Evolutionary conservation across 1,140 invertebrate species (phyloP), one percentile per base, ranked within the genome.

Genomic region (Drosophila punjabiensis): DNA sequence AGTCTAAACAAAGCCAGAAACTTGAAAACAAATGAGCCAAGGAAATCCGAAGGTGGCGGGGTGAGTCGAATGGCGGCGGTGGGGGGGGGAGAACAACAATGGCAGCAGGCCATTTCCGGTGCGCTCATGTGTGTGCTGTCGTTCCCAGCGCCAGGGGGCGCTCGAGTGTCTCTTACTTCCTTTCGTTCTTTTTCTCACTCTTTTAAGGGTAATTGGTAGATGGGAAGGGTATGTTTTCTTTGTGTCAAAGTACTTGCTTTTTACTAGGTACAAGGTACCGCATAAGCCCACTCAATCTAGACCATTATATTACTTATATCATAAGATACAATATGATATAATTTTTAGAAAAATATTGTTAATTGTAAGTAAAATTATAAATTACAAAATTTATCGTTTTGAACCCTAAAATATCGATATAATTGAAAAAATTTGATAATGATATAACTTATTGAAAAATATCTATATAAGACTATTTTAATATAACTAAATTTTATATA

Each of bases 31-130:
- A 87, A 84, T 84, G 84, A 78, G 80, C 67, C 77, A 70, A 77
- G 74, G 30, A 48, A 35, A 24, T 16, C 20, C 24, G 39, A 20
- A 32, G 33, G n/a, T 9, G 33, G 10, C 18, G n/a, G 37, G 28
- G 37, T 4, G 33, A 20, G 6, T 7, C 14, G 28, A 52, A 50
- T 13, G 18, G 33, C 48, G 35, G 41, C 20, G 32, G 33, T 10
- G 55, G 63, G 43, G 47, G 48, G 18, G 3, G 3, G 24, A n/a
- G 24, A 52, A 48, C 65, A 66, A 88, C 77, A 79, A 78, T 79
- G 86, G 74, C 79, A 79, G 67, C 85, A 85, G 86, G 81, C 69
- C 78, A 81, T 89, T 79, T 89, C 81, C 81, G 85, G 69, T 85
- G 75, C 62, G 66, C 66, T 81, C 76, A 66, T 81, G 66, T 76